Conservation (phyloP, 2,888 invertebrate genomes). For the Pterobdella sp. region DNA sequence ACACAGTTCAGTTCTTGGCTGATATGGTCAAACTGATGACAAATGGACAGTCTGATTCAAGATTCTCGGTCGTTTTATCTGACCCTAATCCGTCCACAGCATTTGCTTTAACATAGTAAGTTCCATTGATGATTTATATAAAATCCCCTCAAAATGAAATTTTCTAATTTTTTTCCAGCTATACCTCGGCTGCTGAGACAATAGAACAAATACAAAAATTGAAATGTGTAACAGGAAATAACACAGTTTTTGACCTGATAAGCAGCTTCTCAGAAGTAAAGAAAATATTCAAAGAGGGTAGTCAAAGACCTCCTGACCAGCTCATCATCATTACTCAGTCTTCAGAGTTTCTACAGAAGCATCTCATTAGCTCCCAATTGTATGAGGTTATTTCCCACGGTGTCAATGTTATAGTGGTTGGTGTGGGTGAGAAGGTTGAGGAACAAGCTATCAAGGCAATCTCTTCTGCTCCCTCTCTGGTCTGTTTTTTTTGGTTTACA, state of each 20-base stretch:
- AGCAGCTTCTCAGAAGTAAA: not conserved
- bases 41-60: not conserved
- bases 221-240: not conserved
- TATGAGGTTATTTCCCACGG: not conserved
- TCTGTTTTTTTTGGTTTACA: not conserved
- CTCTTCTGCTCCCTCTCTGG: not conserved
- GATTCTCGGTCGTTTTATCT: not conserved
- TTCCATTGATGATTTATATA: too few relatives aligned
- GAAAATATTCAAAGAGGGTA: not conserved
- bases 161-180: not conserved
- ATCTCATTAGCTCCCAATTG: not conserved
- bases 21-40: constrained; percentile 13
- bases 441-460: not conserved
- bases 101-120: not conserved
- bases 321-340: not conserved
- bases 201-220: not conserved
- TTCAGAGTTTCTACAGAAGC: not conserved
- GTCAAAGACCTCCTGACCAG: not conserved
- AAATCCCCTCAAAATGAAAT: too few relatives aligned
- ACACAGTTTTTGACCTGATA: constrained; percentile 1
- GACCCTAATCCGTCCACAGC: not conserved
- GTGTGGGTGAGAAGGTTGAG: not conserved
- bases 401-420: constrained; percentile 11
- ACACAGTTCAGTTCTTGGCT: not conserved
- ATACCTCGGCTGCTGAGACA: not conserved